These are phyloP conservation scores for Siphamia tubifer DNA, from an alignment of 2,113 vertebrate genomes.

Conservation along the genomic window DNA sequence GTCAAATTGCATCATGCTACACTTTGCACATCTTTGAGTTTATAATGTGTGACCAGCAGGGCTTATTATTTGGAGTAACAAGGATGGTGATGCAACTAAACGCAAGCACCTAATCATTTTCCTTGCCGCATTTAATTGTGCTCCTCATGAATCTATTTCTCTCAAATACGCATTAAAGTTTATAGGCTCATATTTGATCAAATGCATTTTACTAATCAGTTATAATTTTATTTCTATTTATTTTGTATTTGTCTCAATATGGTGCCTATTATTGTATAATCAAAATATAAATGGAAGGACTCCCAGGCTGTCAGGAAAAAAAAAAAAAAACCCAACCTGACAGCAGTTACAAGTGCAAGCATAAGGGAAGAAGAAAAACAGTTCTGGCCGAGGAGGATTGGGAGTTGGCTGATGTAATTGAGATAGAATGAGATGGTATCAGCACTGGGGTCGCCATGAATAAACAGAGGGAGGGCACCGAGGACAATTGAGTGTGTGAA, in stretches of 20 bases:
- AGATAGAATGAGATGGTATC: slow-evolving; percentile 80
- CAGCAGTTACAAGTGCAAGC: slow-evolving; percentile 16
- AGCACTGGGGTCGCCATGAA: slow-evolving; percentile 68
- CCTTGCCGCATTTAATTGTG: slow-evolving; percentile 15
- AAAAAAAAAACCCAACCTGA: neutral
- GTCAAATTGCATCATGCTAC: slow-evolving; percentile 32
- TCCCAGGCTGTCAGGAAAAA: too few relatives aligned
- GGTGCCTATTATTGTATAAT: slow-evolving; percentile 20
- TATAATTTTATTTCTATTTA: slow-evolving; percentile 1
- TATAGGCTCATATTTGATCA: slow-evolving; percentile 10
- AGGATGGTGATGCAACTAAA: slow-evolving; percentile 55
- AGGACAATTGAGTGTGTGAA: slow-evolving; percentile 62
- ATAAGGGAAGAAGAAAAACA: slow-evolving; percentile 49
- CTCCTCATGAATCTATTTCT: neutral
- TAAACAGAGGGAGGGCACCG: slow-evolving; percentile 74
- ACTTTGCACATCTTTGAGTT: slow-evolving; percentile 26
- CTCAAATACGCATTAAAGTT: neutral
- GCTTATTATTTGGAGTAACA: slow-evolving; percentile 40
- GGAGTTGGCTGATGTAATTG: slow-evolving; percentile 77
- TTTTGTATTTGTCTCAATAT: neutral
- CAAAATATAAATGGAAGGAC: slow-evolving; percentile 26
- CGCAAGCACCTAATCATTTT: slow-evolving; percentile 42
- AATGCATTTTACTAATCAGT: neutral
- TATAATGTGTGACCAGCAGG: slow-evolving; percentile 23
- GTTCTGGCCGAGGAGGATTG: slow-evolving; percentile 51